Percentiles rank a stretch among this genome's conserved stretches.
phyloP scores from a whole-genome alignment of 2,797 vertebrate species.

The Amblyraja radiata region DNA sequence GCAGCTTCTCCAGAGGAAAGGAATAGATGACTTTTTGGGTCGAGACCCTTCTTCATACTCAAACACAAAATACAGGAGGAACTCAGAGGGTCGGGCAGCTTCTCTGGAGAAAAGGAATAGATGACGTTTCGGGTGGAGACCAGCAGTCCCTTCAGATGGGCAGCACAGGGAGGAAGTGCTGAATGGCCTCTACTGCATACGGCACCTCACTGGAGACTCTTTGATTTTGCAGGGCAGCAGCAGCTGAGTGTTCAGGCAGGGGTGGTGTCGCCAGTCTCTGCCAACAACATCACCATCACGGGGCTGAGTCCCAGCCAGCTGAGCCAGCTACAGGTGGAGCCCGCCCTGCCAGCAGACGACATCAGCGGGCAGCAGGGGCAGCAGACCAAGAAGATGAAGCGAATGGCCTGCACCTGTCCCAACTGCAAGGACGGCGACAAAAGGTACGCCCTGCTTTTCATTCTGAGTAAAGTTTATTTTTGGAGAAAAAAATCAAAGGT shows the following conservation, averaged over 20 bases:
- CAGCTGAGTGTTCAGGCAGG: constrained; percentile 83
- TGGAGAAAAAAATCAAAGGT: too few species aligned
- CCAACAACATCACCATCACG: constrained; percentile 83
- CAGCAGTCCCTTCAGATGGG: not conserved
- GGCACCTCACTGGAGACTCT: not conserved
- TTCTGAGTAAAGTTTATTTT: too few species aligned
- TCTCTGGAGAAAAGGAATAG: too few species aligned
- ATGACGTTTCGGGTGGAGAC: too few species aligned
- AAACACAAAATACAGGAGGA: too few species aligned
- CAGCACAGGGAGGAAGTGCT: not conserved
- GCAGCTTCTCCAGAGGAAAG: too few species aligned
- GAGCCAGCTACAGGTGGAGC: constrained; percentile 82
- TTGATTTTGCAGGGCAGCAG: constrained; percentile 73
- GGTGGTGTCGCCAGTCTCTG: constrained; percentile 55
- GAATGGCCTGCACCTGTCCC: constrained; percentile 94
- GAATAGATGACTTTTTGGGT: too few species aligned
- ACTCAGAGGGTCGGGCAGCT: too few species aligned
- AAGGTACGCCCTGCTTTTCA: constrained; percentile 56
- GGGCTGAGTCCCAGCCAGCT: constrained; percentile 69
- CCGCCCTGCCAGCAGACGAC: constrained; percentile 75
- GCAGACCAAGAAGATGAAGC: constrained; percentile 71
- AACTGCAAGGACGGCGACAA: constrained; percentile 97
- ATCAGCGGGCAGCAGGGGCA: constrained; percentile 68
- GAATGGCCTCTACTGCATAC: not conserved
- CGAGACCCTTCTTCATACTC: too few species aligned